These are phyloP conservation scores for Odontocerum albicorne DNA, from an alignment of 2,888 invertebrate genomes.

Conservation along the genomic window DNA sequence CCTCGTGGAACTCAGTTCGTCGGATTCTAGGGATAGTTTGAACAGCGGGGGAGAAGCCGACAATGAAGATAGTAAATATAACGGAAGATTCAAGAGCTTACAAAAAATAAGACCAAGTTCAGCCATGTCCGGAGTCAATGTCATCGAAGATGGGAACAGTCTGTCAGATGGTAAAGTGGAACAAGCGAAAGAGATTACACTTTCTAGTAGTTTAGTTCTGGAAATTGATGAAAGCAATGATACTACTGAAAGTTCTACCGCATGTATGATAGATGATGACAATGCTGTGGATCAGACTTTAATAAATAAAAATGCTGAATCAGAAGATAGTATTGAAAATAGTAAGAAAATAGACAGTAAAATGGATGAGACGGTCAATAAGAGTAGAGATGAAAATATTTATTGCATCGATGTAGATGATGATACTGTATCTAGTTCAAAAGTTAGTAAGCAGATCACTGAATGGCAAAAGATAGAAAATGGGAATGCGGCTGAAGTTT, in stretches of 20 bases:
- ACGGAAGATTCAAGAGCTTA: constrained; percentile 9
- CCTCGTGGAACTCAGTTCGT: constrained; percentile 22
- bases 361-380: no score
- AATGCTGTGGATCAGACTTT: constrained; percentile 6
- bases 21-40: constrained; percentile 17
- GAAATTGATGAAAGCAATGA: constrained; percentile 14
- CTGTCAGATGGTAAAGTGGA: no score
- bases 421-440: no score
- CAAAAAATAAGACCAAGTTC: constrained; percentile 20
- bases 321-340: neutral
- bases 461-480: no score
- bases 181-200: no score
- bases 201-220: neutral
- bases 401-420: no score
- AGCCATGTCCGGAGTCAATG: constrained; percentile 23
- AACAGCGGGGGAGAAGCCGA: constrained; percentile 11
- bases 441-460: no score
- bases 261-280: constrained; percentile 1
- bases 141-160: neutral
- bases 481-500: no score
- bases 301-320: neutral
- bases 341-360: neutral
- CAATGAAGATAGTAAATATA: neutral
- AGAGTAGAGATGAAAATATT: no score
- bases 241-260: neutral